Evolutionary conservation across 2,113 vertebrate genomes (phyloP).

Genomic region (Siniperca knerii): DNA sequence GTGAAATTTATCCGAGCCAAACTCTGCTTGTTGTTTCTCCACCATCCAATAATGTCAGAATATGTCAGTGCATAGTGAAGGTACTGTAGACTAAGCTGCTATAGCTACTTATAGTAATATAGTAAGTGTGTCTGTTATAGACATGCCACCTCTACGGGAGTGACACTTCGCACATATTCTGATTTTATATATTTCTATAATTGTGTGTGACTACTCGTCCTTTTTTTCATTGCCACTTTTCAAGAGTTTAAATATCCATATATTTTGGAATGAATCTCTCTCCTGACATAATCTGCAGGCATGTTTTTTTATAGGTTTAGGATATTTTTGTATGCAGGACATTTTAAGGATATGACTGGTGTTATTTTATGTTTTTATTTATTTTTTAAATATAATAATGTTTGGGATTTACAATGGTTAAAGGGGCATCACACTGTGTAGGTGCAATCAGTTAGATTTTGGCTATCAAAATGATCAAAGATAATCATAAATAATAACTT

Average conservation of each 20-base stretch:
- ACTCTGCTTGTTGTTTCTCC: conserved; percentile 30
- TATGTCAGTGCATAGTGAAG: conserved; percentile 1
- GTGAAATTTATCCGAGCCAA: conserved; percentile 28
- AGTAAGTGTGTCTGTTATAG: neutral
- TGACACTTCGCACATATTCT: neutral
- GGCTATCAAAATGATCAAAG: no score
- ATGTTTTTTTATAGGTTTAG: neutral
- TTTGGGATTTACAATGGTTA: no score
- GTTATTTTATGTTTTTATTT: neutral
- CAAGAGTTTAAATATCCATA: neutral
- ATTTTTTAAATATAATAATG: neutral
- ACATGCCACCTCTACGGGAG: neutral
- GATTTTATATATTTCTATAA: neutral
- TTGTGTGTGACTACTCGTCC: neutral
- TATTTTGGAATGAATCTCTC: neutral
- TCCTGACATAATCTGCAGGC: neutral
- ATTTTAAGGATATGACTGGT: neutral
- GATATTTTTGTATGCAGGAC: neutral
- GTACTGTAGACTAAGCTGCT: neutral
- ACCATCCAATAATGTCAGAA: conserved; percentile 33
- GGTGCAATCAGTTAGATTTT: no score
- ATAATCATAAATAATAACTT: no score
- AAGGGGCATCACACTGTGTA: no score
- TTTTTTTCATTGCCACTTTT: neutral
- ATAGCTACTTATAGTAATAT: conserved; percentile 9